Percentiles rank a stretch among this genome's conserved stretches.
Evolutionary conservation across 2,113 vertebrate species (phyloP).

Genomic region (Suricata suricatta): DNA sequence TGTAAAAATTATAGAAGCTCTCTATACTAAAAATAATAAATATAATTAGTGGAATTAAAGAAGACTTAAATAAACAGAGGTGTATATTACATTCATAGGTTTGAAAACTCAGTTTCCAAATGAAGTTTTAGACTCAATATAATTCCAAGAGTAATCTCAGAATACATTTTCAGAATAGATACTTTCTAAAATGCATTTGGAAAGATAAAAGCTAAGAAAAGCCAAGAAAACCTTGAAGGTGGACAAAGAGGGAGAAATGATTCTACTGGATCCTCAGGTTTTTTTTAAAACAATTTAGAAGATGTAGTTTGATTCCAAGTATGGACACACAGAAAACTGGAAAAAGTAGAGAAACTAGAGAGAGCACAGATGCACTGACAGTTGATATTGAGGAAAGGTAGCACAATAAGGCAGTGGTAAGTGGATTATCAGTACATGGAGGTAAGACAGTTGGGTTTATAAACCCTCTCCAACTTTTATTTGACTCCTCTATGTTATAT

Average conservation of each 20-base stretch:
- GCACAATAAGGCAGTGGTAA: neutral
- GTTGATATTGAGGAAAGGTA: neutral
- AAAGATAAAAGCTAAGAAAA: neutral
- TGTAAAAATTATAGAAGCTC: neutral
- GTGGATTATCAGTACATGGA: neutral
- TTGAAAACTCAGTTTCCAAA: neutral
- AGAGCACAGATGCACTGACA: neutral
- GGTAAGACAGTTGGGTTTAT: neutral
- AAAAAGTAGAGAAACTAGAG: neutral
- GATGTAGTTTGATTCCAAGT: neutral
- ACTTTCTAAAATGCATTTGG: neutral
- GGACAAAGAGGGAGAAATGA: neutral
- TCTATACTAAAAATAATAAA: neutral
- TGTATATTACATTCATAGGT: neutral
- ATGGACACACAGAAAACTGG: neutral
- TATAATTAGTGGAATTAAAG: neutral
- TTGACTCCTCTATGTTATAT: neutral
- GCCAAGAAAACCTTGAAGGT: neutral
- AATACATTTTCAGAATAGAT: neutral
- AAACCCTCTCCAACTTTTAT: neutral
- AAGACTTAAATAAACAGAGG: neutral
- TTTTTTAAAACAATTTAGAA: neutral
- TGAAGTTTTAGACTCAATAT: neutral
- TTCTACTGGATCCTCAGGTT: neutral
- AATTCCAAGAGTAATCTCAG: neutral